Conservation (phyloP, 2,113 vertebrate species). For the Cardinalis cardinalis region DNA sequence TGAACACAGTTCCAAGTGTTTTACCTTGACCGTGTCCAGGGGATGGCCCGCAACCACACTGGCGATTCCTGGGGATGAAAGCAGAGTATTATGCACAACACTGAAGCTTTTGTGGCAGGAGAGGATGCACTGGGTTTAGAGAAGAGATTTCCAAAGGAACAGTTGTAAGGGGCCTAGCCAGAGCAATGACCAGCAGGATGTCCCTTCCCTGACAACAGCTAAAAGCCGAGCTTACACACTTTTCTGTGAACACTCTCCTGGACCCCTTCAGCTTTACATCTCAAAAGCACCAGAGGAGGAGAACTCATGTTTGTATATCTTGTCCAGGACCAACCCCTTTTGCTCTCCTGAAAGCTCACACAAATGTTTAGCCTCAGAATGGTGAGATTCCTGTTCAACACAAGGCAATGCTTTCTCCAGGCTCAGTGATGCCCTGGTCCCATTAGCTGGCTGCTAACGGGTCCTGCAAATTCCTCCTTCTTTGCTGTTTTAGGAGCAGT, state of each 20-base stretch:
- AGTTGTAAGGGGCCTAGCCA: not conserved
- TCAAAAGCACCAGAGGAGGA: not conserved
- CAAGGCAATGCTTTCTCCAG: not conserved
- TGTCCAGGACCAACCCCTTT: not conserved
- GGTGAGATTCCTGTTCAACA: not conserved
- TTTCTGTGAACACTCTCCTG: not conserved
- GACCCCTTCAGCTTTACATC: not conserved
- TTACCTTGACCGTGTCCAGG: conserved; percentile 82
- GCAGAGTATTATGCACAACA: not conserved
- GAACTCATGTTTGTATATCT: not conserved
- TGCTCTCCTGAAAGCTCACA: not conserved
- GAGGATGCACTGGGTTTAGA: not conserved
- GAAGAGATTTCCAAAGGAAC: not conserved
- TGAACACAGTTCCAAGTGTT: not conserved
- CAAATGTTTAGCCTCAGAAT: not conserved
- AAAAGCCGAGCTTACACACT: not conserved
- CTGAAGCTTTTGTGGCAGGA: not conserved
- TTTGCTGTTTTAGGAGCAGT: not conserved
- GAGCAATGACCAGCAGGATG: not conserved
- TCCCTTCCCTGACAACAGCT: not conserved
- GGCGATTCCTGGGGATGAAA: conserved; percentile 68
- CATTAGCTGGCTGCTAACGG: not conserved
- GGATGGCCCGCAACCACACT: conserved; percentile 78
- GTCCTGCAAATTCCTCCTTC: not conserved
- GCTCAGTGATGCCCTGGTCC: not conserved